Evolutionary conservation across 2,113 vertebrate genomes (phyloP), one percentile per base, ranked within the genome.

Genomic region (Deroptyus accipitrinus): DNA sequence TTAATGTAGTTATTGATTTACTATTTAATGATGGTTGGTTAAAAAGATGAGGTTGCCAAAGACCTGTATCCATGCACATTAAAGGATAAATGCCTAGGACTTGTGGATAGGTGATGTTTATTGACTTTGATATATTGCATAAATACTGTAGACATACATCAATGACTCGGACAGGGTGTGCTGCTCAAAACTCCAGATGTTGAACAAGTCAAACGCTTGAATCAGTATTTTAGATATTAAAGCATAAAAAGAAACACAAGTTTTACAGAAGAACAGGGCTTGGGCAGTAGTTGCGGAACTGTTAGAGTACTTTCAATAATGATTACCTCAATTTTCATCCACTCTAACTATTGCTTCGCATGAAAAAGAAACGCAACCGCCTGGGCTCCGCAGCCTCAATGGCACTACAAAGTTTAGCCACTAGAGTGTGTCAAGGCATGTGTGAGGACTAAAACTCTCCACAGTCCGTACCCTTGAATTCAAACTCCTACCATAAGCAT

Each of bases 371-470:
- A 46, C 41, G 5, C 23, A 81, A 69, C 33, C 12, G 42, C 39
- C 72, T 19, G 52, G 61, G 42, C 48, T 85, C 23, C 54, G 4
- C 6, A 4, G 52, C 52, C 30, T 30, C 12, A 52, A 8, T 5
- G 64, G 82, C 84, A 87, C 86, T 96, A 76, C 83, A 31, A 48
- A 86, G 44, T 97, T 83, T 68, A 87, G 63, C 97, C 98, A 91
- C 97, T 97, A 97, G 97, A 97, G 96, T 93, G 96, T 91, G 94
- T 82, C 96, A 91, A 77, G 87, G 91, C 86, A 92, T 8, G 5
- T 3, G 49, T 12, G 86, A 95, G 67, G 75, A 92, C 30, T 42
- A 49, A 93, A 67, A 20, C 12, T 74, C 59, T 41, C n/a, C 78
- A 42, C 23, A 2, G 9, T 48, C 66, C 0, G 2, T 2, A 15